Evolutionary conservation across 2,888 invertebrate genomes (phyloP), one percentile per base, ranked within the genome.

Genomic region (Idaea straminata): DNA sequence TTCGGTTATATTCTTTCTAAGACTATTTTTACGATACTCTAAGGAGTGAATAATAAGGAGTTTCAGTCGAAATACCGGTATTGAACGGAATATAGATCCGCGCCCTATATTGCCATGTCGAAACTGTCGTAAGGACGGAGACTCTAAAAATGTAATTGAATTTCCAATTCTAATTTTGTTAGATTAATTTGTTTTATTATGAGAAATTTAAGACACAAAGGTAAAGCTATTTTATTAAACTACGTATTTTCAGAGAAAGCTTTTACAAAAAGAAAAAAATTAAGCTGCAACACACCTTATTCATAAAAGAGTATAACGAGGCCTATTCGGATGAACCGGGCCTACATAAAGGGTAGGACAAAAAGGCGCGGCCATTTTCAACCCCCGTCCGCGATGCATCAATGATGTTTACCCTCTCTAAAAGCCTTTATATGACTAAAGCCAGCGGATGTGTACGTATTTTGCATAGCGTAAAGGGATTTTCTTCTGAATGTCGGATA

Each of bases 361-460:
- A 83, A 86, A 87, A 85, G 84, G 75, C 82, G 77, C 77, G 77
- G 66, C 78, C 75, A 80, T 79, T 85, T 88, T 88, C 87, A 83
- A 84, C 84, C 83, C 77, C 76, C 79, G 74, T 76, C 75, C 75
- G 78, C 81, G 83, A 86, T 83, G 87, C 87, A 84, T 85, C 89
- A 83, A 88, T 86, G 88, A 86, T 90, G 85, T 89, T 90, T 91
- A 83, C 88, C 82, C 81, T 83, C 77, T 81, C 86, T 89, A 89
- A 91, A 91, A 91, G 89, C 88, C 83, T 85, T 68, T 65, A 63
- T 77, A 79, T 73, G 71, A 69, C 72, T 77, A 78, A 73, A 71
- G 75, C 59, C 63, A 34, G 15, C 61, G 64, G 64, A 69, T 69
- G 68, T 77, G 13, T 10, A 47, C 47, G 47, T 47, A 74, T 76